phyloP scores from a whole-genome alignment of 2,113 vertebrate genomes.

The rabbit (Oryctolagus cuniculus) region mOryCun1.1 NC_091432.1:209831501-209832000 shows the following conservation, averaged over 20 bases:
- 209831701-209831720: neutral
- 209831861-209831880: neutral
- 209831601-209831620: constrained; percentile 34
- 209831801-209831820: neutral
- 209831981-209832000: constrained; percentile 19
- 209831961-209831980: constrained; percentile 2
- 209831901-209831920: constrained; percentile 6
- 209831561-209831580: neutral
- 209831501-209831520: neutral
- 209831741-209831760: neutral
- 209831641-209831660: constrained; percentile 15
- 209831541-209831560: constrained; percentile 43
- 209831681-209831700: neutral
- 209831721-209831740: neutral
- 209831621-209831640: constrained; percentile 29
- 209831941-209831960: constrained; percentile 22
- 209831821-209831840: constrained; percentile 32
- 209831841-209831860: neutral
- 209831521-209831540: constrained; percentile 61
- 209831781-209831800: neutral
- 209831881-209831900: neutral
- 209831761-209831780: neutral
- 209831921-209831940: constrained; percentile 4
- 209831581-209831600: constrained; percentile 34
- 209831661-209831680: neutral